Conservation (phyloP, 2,113 vertebrate species). For the Neotoma lepida region DNA sequence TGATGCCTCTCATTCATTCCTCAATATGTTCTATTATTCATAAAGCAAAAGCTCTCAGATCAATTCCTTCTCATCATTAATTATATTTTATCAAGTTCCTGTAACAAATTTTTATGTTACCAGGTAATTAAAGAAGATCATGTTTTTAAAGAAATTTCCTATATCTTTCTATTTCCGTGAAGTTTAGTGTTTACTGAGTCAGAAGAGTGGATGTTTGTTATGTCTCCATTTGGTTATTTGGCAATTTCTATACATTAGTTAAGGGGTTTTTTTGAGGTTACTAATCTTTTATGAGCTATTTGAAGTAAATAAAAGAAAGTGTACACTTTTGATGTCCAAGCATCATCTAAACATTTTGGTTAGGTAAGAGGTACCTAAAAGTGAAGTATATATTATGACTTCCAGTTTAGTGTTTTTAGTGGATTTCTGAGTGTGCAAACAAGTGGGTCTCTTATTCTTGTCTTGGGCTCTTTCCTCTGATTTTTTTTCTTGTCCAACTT, state of each 20-base stretch:
- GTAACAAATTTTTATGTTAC: neutral
- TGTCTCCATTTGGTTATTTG: neutral
- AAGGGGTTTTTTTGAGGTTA: neutral
- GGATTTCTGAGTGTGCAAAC: neutral
- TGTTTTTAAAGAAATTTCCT: neutral
- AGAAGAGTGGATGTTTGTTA: neutral
- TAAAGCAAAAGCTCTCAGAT: neutral
- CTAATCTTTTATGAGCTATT: neutral
- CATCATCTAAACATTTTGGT: neutral
- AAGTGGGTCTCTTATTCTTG: neutral
- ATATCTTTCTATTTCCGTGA: neutral
- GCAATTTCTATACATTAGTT: slow-evolving; percentile 20
- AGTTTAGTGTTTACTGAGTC: neutral
- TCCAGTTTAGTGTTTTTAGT: neutral
- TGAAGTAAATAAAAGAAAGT: neutral
- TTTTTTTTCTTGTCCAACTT: neutral
- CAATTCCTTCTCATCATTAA: neutral
- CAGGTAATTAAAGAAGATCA: neutral
- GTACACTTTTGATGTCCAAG: neutral
- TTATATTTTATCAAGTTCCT: neutral
- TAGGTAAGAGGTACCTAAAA: neutral
- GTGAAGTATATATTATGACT: neutral
- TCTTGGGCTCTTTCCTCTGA: neutral
- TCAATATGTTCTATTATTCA: neutral
- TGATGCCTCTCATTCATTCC: neutral